Percentiles rank a stretch among this genome's conserved stretches.
Conservation (phyloP, 2,797 vertebrate genomes). For the Podarcis lilfordi region DNA sequence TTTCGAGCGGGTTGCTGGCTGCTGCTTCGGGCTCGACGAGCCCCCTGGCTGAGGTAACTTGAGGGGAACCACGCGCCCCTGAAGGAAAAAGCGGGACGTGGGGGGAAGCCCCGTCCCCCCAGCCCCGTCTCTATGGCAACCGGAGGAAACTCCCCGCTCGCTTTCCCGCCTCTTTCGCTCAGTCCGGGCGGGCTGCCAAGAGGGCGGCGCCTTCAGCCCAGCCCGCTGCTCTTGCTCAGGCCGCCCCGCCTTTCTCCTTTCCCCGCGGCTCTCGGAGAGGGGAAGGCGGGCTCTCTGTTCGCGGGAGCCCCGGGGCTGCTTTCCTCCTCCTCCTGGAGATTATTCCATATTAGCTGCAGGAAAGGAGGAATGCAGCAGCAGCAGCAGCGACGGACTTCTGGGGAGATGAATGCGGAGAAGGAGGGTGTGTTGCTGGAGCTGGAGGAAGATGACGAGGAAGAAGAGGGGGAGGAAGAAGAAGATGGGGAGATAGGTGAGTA, state of each 20-base stretch:
- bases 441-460: slow-evolving; percentile 26
- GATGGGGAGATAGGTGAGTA: slow-evolving; percentile 67
- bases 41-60: background rate
- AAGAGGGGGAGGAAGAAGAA: slow-evolving; percentile 18
- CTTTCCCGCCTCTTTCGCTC: background rate
- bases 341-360: background rate
- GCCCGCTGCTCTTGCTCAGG: background rate
- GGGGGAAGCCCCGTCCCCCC: background rate
- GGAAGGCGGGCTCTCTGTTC: too few relatives aligned
- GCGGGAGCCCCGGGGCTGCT: background rate
- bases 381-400: background rate
- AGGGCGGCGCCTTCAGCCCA: background rate
- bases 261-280: background rate
- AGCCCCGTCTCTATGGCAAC: background rate
- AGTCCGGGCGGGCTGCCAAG: background rate
- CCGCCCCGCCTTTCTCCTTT: background rate
- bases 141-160: background rate
- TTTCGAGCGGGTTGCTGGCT: background rate
- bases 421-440: slow-evolving; percentile 62
- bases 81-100: background rate
- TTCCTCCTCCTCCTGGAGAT: too few relatives aligned
- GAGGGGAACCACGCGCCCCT: fast-evolving
- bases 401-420: slow-evolving; percentile 46
- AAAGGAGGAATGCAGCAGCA: background rate
- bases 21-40: background rate